A percentile compares a stretch with the other conserved stretches of the same genome.
Conservation (phyloP, 2,888 invertebrate genomes). For the Synergus umbraculus region DNA sequence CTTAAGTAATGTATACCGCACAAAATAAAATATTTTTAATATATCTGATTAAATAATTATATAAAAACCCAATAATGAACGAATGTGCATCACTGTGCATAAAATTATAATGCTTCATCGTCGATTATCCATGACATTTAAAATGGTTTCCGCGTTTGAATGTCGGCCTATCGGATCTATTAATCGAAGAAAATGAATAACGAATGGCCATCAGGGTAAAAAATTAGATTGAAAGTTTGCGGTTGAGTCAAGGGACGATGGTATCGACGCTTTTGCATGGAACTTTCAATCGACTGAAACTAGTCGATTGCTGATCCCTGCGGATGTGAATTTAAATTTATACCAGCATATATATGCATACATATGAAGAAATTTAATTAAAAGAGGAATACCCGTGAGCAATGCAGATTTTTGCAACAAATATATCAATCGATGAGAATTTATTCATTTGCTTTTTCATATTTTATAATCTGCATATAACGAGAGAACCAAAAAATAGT, state of each 20-base stretch:
- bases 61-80: not conserved
- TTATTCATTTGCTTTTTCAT: not conserved
- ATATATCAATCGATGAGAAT: not conserved
- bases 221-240: conserved; percentile 17
- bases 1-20: no score
- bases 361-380: conserved; percentile 1
- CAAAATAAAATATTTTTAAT: no score
- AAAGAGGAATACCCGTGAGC: not conserved
- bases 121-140: not conserved
- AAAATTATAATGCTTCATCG: not conserved
- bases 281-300: conserved; percentile 22
- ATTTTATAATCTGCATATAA: no score
- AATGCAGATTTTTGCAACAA: not conserved
- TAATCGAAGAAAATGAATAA: conserved; percentile 32
- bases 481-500: no score
- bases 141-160: not conserved
- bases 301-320: conserved; percentile 11
- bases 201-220: conserved; percentile 11
- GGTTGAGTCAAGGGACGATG: not conserved
- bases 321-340: not conserved
- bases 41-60: not conserved
- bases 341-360: not conserved
- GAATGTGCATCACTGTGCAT: not conserved
- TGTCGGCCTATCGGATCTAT: not conserved
- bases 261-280: conserved; percentile 21